Evolutionary conservation across 2,888 invertebrate species (phyloP).

Genomic region (Macaria notata): DNA sequence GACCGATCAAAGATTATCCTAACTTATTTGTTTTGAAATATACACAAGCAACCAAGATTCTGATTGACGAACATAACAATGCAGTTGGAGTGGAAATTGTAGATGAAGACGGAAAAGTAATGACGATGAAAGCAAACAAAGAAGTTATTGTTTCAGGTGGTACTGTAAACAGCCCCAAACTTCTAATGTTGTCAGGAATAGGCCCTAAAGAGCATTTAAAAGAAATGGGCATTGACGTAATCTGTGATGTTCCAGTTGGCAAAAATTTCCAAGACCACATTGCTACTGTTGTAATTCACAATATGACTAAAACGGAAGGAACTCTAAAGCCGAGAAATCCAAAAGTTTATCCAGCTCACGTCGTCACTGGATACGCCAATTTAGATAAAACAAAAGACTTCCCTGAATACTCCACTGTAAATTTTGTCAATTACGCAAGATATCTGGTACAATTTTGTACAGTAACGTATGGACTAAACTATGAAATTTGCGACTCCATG

Average conservation of each 20-base stretch:
- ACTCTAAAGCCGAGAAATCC: constrained; percentile 19
- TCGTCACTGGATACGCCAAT: constrained; percentile 34
- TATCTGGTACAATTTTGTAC: constrained; percentile 31
- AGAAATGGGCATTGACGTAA: constrained; percentile 38
- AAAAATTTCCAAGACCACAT: constrained; percentile 46
- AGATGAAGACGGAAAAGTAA: constrained; percentile 24
- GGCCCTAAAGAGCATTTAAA: constrained; percentile 47
- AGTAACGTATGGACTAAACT: constrained; percentile 15
- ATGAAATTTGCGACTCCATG: constrained; percentile 30
- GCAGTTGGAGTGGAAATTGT: constrained; percentile 43
- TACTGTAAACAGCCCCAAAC: constrained; percentile 46
- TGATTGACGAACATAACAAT: constrained; percentile 44
- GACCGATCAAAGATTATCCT: constrained; percentile 33
- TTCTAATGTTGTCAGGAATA: constrained; percentile 53
- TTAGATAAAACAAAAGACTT: constrained; percentile 35
- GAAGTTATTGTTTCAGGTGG: constrained; percentile 54
- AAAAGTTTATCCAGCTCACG: constrained; percentile 57
- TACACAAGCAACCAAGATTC: constrained; percentile 42
- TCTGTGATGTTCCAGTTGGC: constrained; percentile 49
- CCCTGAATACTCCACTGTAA: constrained; percentile 43
- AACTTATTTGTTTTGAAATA: constrained; percentile 46
- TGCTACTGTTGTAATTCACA: constrained; percentile 27
- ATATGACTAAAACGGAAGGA: constrained; percentile 26
- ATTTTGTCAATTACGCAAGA: constrained; percentile 23
- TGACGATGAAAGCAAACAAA: constrained; percentile 38